Evolutionary conservation across 92 coral and sea anemone species (phyloP).

Genomic region (Bergia sp.): DNA sequence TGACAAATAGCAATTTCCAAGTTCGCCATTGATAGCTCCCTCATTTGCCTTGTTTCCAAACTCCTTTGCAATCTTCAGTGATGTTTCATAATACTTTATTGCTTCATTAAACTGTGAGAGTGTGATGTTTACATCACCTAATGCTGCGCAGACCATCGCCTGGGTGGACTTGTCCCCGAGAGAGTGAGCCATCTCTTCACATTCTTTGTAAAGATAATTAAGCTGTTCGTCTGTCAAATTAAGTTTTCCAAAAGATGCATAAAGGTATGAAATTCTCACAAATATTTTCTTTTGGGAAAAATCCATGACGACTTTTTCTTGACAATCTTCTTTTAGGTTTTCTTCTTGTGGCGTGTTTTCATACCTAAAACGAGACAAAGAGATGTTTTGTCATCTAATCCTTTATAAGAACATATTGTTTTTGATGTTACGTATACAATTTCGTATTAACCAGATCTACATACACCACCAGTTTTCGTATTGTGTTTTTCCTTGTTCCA

Average conservation of each 20-base stretch:
- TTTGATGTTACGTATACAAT: no score
- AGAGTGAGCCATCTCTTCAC: neutral
- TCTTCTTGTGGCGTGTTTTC: neutral
- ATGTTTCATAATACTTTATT: constrained; percentile 1
- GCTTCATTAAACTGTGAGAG: constrained; percentile 7
- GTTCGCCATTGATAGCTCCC: neutral
- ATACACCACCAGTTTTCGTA: no score
- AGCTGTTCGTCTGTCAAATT: constrained; percentile 5
- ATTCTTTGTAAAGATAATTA: neutral
- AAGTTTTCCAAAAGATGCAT: neutral
- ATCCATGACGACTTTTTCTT: neutral
- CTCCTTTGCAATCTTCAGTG: neutral
- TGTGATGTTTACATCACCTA: neutral
- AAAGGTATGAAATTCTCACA: neutral
- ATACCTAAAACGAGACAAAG: neutral
- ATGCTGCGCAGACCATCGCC: neutral
- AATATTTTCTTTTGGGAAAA: neutral
- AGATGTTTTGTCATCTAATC: neutral
- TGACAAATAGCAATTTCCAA: constrained; percentile 2
- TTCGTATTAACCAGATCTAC: no score
- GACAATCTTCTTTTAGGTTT: neutral
- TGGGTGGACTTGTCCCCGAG: neutral
- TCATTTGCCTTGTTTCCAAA: neutral
- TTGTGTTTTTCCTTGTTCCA: no score
- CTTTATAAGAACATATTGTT: no score